phyloP scores from a whole-genome alignment of 2,888 invertebrate genomes.

The Watsonalla binaria region DNA sequence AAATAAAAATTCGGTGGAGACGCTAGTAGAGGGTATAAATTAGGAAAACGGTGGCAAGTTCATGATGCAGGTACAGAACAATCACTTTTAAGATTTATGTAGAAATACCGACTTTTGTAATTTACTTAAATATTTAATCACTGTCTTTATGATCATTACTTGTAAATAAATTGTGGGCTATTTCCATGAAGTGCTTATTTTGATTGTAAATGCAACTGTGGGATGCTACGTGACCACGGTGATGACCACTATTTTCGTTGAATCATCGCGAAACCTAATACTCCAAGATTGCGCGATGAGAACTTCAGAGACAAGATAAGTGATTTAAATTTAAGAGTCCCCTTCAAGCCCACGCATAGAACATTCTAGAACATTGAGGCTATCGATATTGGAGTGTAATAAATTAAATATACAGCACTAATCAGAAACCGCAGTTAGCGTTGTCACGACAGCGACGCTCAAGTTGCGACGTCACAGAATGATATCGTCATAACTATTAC shows the following conservation, averaged over 20 bases:
- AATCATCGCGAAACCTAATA: neutral
- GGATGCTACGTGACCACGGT: neutral
- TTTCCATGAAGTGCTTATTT: neutral
- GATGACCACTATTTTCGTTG: neutral
- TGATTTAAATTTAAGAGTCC: neutral
- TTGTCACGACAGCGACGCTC: constrained; percentile 27
- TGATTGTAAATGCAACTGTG: neutral
- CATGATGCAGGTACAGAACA: too few relatives aligned
- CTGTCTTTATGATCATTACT: too few relatives aligned
- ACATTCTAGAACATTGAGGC: neutral
- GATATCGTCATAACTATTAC: constrained; percentile 36
- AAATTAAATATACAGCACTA: constrained; percentile 23
- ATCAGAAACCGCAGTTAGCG: constrained; percentile 22
- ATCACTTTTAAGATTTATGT: too few relatives aligned
- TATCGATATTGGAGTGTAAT: constrained; percentile 28
- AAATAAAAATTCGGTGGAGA: too few relatives aligned
- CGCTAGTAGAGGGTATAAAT: too few relatives aligned
- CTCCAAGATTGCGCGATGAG: neutral
- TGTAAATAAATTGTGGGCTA: too few relatives aligned
- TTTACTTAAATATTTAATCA: too few relatives aligned
- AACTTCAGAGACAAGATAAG: neutral
- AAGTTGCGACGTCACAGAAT: constrained; percentile 23
- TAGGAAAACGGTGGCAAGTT: too few relatives aligned
- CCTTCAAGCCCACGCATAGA: neutral
- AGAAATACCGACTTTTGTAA: too few relatives aligned